phyloP scores from a whole-genome alignment of 92 coral and sea anemone genomes.

The Parazoanthus swiftii region DNA sequence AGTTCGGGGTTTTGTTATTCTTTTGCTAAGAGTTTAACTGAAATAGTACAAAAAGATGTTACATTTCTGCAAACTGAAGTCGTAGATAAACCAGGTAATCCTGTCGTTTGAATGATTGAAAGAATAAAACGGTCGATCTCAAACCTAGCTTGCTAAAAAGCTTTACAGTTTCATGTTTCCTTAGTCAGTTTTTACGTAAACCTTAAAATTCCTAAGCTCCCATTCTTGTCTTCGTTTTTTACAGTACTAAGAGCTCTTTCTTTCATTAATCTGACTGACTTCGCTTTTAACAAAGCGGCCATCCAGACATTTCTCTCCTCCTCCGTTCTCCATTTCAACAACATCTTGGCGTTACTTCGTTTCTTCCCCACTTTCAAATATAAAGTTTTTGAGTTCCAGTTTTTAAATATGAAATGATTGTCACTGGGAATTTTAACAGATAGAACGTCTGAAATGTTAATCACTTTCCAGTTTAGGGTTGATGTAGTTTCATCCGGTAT shows the following conservation, averaged over 20 bases:
- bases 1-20: too few species aligned
- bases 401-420: conserved; percentile 26
- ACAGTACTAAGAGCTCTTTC: conserved; percentile 2
- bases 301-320: conserved; percentile 36
- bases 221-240: background rate
- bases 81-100: background rate
- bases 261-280: conserved; percentile 21
- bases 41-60: too few species aligned
- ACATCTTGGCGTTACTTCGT: conserved; percentile 9
- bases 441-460: conserved; percentile 29
- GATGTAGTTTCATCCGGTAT: background rate
- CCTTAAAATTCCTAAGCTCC: background rate
- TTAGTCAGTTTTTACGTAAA: background rate
- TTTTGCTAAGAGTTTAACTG: background rate
- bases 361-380: conserved; percentile 30
- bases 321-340: conserved; percentile 30
- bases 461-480: conserved; percentile 21
- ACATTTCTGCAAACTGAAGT: background rate
- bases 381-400: conserved; percentile 30
- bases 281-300: conserved; percentile 34
- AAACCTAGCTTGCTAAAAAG: background rate
- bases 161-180: too few species aligned
- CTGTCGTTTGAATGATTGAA: background rate
- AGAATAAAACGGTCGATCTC: background rate
- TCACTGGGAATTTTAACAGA: conserved; percentile 37